Base-by-base conservation (phyloP, 2,113 vertebrate species). In the Gobio gobio region DNA sequence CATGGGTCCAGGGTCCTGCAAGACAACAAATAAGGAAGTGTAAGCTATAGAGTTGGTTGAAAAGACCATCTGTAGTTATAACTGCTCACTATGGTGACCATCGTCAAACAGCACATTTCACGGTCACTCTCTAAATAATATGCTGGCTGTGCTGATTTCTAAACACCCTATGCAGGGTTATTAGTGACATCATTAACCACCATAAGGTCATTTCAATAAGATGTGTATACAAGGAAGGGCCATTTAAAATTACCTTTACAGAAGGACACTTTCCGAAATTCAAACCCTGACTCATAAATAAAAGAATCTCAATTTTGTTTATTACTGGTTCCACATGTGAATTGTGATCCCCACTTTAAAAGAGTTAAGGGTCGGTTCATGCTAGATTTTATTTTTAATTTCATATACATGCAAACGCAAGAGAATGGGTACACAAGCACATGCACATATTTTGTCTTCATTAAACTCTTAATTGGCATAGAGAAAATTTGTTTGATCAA, bases 1-100 rank as follows among this genome's bases (percentile, higher is more conserved):
- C 0, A 96, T 96, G 77, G 97, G 97, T 18, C 97, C 97, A 54
- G 97, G 97, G 68, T 99, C 98, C 98, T 99, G 91, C 22, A 91
- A 79, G 82, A 86, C 49, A 33, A 61, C 6, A 33, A 10, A 47
- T 22, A 77, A 43, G 20, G 13, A 36, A 40, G 49, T 12, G 20
- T 26, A 24, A 49, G 18, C 33, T 29, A 54, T 29, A 33, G 22
- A 43, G 66, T 43, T 18, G 5, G 10, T 70, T 16, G 68, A 33
- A 59, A 20, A 22, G 36, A 40, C 6, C 36, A 64, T 33, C 54
- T 47, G 36, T 33, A 81, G 61, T 13, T 43, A 63, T 16, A 63
- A 63, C 20, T n/a, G 13, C 22, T 77, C 26, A 58, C 51, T 73
- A 73, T 74, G 22, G n/a, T 47, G 22, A 73, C 66, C 43, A 47